Conservation (phyloP, 2,113 vertebrate species). For the Syrmaticus mikado region DNA sequence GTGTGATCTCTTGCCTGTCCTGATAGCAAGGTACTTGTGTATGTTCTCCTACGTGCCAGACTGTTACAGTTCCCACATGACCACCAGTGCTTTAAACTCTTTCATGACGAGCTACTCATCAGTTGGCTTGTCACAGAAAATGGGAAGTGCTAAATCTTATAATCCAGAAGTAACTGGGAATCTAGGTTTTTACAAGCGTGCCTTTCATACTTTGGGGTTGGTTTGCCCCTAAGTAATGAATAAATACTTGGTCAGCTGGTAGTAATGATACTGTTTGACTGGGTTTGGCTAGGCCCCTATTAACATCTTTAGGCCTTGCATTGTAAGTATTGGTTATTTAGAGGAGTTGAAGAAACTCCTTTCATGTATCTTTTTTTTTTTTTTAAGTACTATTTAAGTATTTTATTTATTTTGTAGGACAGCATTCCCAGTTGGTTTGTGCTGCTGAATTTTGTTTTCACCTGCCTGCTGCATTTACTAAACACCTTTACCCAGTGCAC, state of each 20-base stretch:
- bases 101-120: background rate
- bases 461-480: background rate
- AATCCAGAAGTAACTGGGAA: background rate
- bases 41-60: background rate
- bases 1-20: background rate
- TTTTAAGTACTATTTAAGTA: background rate
- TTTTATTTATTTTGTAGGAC: background rate
- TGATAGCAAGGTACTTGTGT: background rate
- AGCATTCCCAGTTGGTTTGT: rapidly evolving
- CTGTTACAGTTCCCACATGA: background rate
- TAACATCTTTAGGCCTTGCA: background rate
- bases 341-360: background rate
- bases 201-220: background rate
- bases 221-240: background rate
- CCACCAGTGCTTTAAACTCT: background rate
- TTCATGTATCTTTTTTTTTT: background rate
- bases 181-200: background rate
- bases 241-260: background rate
- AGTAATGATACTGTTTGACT: background rate
- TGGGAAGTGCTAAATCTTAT: background rate
- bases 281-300: background rate
- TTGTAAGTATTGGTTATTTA: background rate
- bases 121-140: background rate
- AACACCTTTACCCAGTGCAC: background rate
- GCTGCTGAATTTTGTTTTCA: background rate